A percentile compares a stretch with the other conserved stretches of the same genome.
These are phyloP conservation scores for Pseudochirops corinnae DNA, from an alignment of 2,797 vertebrate species.

Conservation along the genomic window DNA sequence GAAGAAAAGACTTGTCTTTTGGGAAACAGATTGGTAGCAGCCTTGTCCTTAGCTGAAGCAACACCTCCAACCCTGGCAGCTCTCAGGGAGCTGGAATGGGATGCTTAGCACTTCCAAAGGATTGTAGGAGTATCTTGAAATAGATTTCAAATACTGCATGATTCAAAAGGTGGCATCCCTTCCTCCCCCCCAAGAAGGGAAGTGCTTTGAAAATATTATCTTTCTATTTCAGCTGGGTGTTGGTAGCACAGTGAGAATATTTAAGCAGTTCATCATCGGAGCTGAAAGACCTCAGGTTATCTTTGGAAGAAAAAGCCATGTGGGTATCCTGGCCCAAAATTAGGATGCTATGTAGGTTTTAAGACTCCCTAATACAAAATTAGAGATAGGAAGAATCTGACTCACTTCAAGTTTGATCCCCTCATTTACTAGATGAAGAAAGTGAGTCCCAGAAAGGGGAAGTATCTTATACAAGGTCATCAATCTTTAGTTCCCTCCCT, in stretches of 20 bases:
- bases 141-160: background rate
- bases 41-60: background rate
- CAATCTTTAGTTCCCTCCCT: background rate
- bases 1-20: background rate
- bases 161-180: background rate
- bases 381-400: background rate
- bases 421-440: background rate
- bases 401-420: background rate
- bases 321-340: background rate
- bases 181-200: background rate
- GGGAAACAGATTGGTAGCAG: background rate
- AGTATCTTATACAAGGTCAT: background rate
- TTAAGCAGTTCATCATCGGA: background rate
- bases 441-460: background rate
- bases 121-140: background rate
- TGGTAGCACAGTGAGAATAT: background rate
- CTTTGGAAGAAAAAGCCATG: background rate
- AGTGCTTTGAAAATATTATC: background rate
- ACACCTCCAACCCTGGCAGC: background rate
- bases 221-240: background rate
- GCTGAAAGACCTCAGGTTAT: background rate
- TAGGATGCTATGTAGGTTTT: background rate
- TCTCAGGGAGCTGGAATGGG: background rate
- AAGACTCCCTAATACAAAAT: background rate
- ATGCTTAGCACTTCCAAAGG: background rate